Conservation (phyloP, 2,797 vertebrate genomes). For the Aythya fuligula region DNA sequence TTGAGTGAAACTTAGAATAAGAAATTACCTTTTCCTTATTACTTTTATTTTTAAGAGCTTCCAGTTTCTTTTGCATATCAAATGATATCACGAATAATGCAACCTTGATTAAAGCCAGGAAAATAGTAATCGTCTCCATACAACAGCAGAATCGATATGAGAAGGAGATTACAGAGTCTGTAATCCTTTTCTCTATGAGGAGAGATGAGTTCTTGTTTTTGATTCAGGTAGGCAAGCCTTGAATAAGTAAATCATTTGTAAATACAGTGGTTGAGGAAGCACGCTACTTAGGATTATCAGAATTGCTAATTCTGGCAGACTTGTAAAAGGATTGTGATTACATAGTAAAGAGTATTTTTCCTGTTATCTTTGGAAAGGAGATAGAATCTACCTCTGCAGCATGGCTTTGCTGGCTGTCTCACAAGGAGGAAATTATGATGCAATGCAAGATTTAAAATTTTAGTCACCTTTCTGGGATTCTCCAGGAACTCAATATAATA, state of each 20-base stretch:
- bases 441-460: constrained; percentile 29
- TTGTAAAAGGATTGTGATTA: not conserved
- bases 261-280: not conserved
- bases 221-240: not conserved
- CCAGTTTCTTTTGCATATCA: not conserved
- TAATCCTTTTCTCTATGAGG: constrained; percentile 9
- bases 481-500: not conserved
- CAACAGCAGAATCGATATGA: not conserved
- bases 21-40: not conserved
- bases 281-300: not conserved
- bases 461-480: constrained; percentile 7
- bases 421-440: not conserved
- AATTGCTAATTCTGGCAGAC: constrained; percentile 25
- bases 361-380: constrained; percentile 1
- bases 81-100: not conserved
- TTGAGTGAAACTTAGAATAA: constrained; percentile 13
- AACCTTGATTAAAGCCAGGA: not conserved
- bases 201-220: not conserved
- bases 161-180: not conserved
- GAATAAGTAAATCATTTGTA: not conserved
- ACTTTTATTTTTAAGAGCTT: constrained; percentile 19
- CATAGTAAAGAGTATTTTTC: not conserved
- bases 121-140: not conserved
- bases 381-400: constrained; percentile 4
- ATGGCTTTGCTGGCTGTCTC: not conserved